Evolutionary conservation across 2,888 invertebrate genomes (phyloP).

Genomic region (Drosophila mulleri): DNA sequence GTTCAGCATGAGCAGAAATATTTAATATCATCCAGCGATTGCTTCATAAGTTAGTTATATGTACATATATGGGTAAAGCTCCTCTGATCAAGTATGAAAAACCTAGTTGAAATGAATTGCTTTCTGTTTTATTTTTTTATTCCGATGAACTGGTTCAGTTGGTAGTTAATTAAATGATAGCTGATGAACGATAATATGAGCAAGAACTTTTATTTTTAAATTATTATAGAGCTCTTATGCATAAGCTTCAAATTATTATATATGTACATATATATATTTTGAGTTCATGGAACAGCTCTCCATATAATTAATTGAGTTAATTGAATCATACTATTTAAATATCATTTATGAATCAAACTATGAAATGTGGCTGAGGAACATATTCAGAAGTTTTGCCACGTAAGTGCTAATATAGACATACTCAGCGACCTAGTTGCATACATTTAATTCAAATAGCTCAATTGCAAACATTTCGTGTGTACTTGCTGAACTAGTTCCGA

Average conservation of each 20-base stretch:
- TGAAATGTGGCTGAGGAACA: not conserved
- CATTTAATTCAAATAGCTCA: not conserved
- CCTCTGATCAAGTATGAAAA: too few relatives aligned
- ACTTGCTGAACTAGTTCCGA: constrained; percentile 13
- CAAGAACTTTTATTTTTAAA: too few relatives aligned
- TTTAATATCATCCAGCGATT: too few relatives aligned
- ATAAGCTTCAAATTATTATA: too few relatives aligned
- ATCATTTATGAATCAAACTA: not conserved
- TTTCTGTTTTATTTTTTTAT: too few relatives aligned
- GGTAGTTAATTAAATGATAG: not conserved
- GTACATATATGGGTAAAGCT: too few relatives aligned
- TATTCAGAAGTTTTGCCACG: not conserved
- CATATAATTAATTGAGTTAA: not conserved
- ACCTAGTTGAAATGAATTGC: not conserved
- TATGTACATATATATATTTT: too few relatives aligned
- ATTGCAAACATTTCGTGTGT: not conserved
- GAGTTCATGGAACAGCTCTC: too few relatives aligned
- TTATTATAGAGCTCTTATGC: too few relatives aligned
- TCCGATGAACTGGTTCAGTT: not conserved
- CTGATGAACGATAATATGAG: too few relatives aligned
- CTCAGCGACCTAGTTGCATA: not conserved
- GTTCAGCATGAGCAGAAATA: too few relatives aligned
- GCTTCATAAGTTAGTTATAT: too few relatives aligned
- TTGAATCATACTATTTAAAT: not conserved
- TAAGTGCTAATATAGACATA: not conserved